Conservation (phyloP, 2,797 vertebrate species). For the Cryptoprocta ferox region DNA sequence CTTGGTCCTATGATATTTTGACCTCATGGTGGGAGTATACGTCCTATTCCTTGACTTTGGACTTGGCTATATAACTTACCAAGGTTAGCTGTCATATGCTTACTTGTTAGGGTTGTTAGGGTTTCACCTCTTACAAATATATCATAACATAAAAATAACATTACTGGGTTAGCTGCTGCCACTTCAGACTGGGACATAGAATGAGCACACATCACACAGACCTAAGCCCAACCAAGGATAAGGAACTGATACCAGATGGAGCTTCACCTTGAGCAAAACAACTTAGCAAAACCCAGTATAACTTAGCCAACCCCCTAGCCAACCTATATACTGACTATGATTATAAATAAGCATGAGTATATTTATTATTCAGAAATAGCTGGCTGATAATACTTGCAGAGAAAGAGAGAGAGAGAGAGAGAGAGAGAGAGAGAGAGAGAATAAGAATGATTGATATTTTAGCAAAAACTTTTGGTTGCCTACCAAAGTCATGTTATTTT, state of each 20-base stretch:
- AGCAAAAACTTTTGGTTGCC: neutral
- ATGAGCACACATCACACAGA: neutral
- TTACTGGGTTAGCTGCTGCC: neutral
- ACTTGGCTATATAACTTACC: neutral
- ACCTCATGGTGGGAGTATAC: neutral
- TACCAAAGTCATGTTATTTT: neutral
- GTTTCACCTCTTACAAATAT: neutral
- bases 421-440: neutral
- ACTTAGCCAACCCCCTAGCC: neutral
- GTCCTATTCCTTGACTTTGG: neutral
- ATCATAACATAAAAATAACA: neutral
- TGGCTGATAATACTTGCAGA: neutral
- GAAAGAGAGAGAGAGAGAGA: neutral
- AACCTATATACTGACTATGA: neutral
- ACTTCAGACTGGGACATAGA: neutral
- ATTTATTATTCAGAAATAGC: neutral
- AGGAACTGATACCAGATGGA: neutral
- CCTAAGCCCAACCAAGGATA: neutral
- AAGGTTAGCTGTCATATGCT: neutral
- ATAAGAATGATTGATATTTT: neutral
- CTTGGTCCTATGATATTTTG: neutral
- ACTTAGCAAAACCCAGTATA: neutral
- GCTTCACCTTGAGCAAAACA: neutral
- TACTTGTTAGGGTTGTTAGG: neutral
- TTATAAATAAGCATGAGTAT: neutral